These are phyloP conservation scores for Trichomycterus rosablanca DNA, from an alignment of 2,113 vertebrate species.

Conservation along the genomic window DNA sequence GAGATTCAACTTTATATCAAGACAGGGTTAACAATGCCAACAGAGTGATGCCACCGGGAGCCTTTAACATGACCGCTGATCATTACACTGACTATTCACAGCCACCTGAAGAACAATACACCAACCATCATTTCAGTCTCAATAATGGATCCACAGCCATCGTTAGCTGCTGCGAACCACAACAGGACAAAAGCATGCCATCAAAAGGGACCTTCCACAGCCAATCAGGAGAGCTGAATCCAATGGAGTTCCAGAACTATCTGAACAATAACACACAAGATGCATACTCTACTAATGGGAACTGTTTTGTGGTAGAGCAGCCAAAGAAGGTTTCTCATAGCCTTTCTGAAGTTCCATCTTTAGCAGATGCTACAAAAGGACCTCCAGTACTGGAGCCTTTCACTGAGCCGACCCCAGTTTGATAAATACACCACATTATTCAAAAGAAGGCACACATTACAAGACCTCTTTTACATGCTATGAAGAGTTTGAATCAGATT, in stretches of 20 bases:
- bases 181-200: slow-evolving; percentile 69
- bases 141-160: slow-evolving; percentile 69
- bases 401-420: slow-evolving; percentile 75
- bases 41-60: slow-evolving; percentile 71
- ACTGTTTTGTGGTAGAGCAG: slow-evolving; percentile 71
- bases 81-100: slow-evolving; percentile 72
- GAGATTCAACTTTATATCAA: slow-evolving; percentile 67
- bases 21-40: slow-evolving; percentile 77
- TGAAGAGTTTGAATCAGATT: slow-evolving; percentile 45
- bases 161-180: slow-evolving; percentile 77
- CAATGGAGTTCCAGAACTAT: slow-evolving; percentile 86
- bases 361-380: slow-evolving; percentile 83
- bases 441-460: not conserved
- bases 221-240: slow-evolving; percentile 71
- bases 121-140: slow-evolving; percentile 71
- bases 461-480: slow-evolving; percentile 6
- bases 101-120: slow-evolving; percentile 60
- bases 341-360: slow-evolving; percentile 80
- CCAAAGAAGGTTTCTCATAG: slow-evolving; percentile 72
- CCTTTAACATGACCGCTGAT: slow-evolving; percentile 79
- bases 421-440: slow-evolving; percentile 24
- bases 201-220: slow-evolving; percentile 75
- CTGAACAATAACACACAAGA: slow-evolving; percentile 85
- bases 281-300: slow-evolving; percentile 75
- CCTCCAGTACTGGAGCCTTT: slow-evolving; percentile 86